Evolutionary conservation across 2,797 vertebrate species (phyloP), one percentile per base, ranked within the genome.

Genomic region (Todus mexicanus): DNA sequence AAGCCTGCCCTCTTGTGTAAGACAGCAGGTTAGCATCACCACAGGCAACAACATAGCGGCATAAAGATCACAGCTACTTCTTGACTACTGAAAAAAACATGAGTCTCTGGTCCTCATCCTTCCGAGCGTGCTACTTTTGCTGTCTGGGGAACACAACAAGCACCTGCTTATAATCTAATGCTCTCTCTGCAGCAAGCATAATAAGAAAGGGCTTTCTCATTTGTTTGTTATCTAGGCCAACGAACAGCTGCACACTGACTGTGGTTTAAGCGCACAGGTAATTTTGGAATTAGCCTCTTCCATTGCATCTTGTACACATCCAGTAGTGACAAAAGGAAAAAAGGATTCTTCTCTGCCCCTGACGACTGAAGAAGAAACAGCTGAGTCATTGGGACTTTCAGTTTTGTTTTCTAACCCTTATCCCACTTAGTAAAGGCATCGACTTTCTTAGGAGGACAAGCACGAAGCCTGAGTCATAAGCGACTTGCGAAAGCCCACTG

Each of bases 1-100:
- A 94, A 96, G 72, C 76, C 95, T 95, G 96, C 97, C 97, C 96
- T 82, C 97, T 97, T 23, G 96, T 95, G 97, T 33, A 54, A 64
- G 73, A 12, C 12, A 25, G 69, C n/a, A 26, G 84, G 27, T 64
- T 53, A 76, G 70, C 89, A 64, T 2, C 25, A 27, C 33, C 37
- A 17, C 26, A 35, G 23, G 4, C n/a, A 54, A 25, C 11, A 54
- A 19, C 26, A 51, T 6, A 51, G 45, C 25, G 47, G 51, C 51
- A 53, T 23, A 25, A 15, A 31, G 18, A 54, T 19, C 51, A 20
- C 29, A 18, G 20, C 54, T 59, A 12, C 11, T 25, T 57, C 65
- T 9, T 11, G 11, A 21, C 50, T 15, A 23, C 4, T 50, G 15
- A 35, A n/a, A 75, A n/a, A 54, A 63, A 43, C 42, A 11, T 21